A percentile compares a stretch with the other conserved stretches of the same genome.
Evolutionary conservation across 2,797 vertebrate species (phyloP).

Genomic region (Pipistrellus kuhlii): DNA sequence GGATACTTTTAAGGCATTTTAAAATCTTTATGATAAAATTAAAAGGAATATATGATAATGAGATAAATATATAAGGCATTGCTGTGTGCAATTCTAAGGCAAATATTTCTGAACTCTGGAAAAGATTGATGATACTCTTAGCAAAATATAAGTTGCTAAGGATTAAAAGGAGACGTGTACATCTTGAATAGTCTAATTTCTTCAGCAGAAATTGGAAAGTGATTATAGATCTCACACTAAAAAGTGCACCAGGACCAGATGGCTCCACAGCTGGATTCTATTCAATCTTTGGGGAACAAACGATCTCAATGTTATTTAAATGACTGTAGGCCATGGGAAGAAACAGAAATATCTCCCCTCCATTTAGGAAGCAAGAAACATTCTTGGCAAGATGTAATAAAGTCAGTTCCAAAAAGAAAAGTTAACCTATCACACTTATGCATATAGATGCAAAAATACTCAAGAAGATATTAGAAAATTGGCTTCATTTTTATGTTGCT

Average conservation of each 20-base stretch:
- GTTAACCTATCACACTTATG: background rate
- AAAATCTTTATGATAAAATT: conserved; percentile 7
- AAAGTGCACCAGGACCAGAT: conserved; percentile 59
- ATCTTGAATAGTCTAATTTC: conserved; percentile 15
- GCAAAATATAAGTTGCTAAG: conserved; percentile 50
- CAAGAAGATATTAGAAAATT: conserved; percentile 9
- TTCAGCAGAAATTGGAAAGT: conserved; percentile 37
- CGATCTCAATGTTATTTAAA: conserved; percentile 50
- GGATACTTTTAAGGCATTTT: background rate
- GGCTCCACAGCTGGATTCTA: conserved; percentile 50
- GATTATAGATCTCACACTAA: background rate
- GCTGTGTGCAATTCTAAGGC: background rate
- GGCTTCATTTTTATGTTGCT: background rate
- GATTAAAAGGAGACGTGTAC: conserved; percentile 29
- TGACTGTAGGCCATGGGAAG: background rate
- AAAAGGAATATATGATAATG: background rate
- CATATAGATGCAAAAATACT: background rate
- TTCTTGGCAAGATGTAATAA: conserved; percentile 13
- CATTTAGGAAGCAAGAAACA: conserved; percentile 34
- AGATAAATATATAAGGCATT: background rate
- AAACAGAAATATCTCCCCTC: conserved; percentile 22
- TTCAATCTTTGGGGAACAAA: conserved; percentile 58
- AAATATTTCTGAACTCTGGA: conserved; percentile 15
- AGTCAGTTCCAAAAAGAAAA: background rate
- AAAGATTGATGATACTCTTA: background rate